These are phyloP conservation scores for Thereva unica DNA, from an alignment of 2,888 invertebrate species.

Conservation along the genomic window DNA sequence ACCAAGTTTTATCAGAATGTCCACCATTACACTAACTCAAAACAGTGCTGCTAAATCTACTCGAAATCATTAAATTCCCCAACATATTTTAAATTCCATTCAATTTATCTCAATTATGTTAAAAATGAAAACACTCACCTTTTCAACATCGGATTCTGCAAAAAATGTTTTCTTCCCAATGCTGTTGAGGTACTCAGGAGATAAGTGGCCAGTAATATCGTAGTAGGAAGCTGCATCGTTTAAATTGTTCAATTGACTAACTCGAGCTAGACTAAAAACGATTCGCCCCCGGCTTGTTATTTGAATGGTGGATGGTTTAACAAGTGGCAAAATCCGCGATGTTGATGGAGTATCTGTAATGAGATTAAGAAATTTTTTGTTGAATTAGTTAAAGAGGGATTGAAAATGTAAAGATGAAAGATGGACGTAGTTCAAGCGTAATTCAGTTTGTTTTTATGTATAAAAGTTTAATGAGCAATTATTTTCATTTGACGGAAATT, in stretches of 20 bases:
- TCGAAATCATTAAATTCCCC: too few relatives aligned
- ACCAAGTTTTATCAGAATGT: too few relatives aligned
- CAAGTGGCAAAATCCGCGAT: conserved; percentile 60
- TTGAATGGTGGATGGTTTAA: conserved; percentile 62
- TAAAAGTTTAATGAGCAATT: too few relatives aligned
- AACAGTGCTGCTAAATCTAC: too few relatives aligned
- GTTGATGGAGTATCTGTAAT: conserved; percentile 45
- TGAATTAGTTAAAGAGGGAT: too few relatives aligned
- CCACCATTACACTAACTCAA: too few relatives aligned
- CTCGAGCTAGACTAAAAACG: conserved; percentile 44
- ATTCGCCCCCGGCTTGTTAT: conserved; percentile 63
- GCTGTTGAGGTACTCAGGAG: conserved; percentile 61
- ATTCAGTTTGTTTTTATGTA: too few relatives aligned
- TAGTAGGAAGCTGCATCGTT: conserved; percentile 39
- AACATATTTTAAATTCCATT: too few relatives aligned
- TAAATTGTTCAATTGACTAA: conserved; percentile 39
- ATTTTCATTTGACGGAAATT: too few relatives aligned
- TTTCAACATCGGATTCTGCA: conserved; percentile 64
- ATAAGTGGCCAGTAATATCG: conserved; percentile 59
- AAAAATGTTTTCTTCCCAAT: conserved; percentile 57
- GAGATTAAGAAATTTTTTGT: too few relatives aligned
- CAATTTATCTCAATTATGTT: not conserved
- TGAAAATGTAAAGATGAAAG: too few relatives aligned
- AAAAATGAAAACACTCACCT: conserved; percentile 54
- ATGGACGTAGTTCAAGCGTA: too few relatives aligned